Evolutionary conservation across 2,797 vertebrate species (phyloP).

Genomic region (Mormyrus hasselquistii): DNA sequence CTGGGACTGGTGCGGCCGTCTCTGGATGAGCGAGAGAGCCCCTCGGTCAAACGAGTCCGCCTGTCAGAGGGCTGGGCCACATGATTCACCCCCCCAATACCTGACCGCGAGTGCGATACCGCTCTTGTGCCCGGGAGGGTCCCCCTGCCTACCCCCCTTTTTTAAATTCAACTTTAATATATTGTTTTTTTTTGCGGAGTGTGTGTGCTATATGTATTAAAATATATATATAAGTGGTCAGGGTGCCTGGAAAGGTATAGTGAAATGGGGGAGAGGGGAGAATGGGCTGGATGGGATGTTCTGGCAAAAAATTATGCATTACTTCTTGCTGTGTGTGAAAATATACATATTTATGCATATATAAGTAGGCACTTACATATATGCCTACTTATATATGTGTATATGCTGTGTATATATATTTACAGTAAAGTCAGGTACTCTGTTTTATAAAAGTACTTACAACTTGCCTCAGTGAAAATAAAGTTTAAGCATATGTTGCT

Average conservation of each 20-base stretch:
- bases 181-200: conserved; percentile 76
- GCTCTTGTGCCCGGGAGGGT: conserved; percentile 35
- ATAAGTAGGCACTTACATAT: conserved; percentile 52
- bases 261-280: conserved; percentile 25
- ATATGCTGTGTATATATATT: conserved; percentile 55
- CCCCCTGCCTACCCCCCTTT: conserved; percentile 34
- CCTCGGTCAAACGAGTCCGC: conserved; percentile 94
- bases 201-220: conserved; percentile 90
- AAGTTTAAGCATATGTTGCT: conserved; percentile 59
- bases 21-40: conserved; percentile 93
- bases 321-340: conserved; percentile 85
- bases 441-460: conserved; percentile 85
- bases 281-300: conserved; percentile 52
- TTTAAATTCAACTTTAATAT: conserved; percentile 51
- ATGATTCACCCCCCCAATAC: conserved; percentile 67
- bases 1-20: conserved; percentile 91
- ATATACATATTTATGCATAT: conserved; percentile 65
- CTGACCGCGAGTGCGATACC: not conserved
- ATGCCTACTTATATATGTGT: conserved; percentile 49
- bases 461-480: conserved; percentile 85
- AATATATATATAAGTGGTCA: conserved; percentile 64
- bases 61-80: conserved; percentile 98
- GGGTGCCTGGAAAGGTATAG: conserved; percentile 50
- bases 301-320: conserved; percentile 83
- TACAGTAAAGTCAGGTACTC: conserved; percentile 72